phyloP scores from a whole-genome alignment of 2,797 vertebrate species.

The Anomalospiza imberbis region DNA sequence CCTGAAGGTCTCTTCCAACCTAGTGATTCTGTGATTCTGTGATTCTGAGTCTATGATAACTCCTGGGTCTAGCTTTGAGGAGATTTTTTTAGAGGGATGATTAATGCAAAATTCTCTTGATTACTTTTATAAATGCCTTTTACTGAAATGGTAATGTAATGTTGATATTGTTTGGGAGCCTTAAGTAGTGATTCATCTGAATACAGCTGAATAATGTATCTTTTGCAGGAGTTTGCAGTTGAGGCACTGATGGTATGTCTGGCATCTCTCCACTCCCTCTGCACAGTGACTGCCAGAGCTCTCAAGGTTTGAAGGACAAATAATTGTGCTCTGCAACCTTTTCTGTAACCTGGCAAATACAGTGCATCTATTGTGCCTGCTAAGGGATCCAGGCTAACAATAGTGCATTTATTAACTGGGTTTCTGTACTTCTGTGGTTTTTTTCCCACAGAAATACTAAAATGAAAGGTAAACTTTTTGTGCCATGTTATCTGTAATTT shows the following conservation, averaged over 20 bases:
- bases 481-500: background rate
- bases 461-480: background rate
- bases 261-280: constrained; percentile 17
- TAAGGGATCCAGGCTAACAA: background rate
- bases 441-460: background rate
- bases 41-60: background rate
- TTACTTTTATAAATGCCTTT: background rate
- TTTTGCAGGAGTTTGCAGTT: constrained; percentile 1
- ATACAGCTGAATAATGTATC: background rate
- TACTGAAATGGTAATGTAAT: background rate
- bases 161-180: background rate
- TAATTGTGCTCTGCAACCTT: background rate
- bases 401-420: background rate
- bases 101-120: background rate
- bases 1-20: background rate
- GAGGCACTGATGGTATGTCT: constrained; percentile 15
- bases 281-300: background rate
- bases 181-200: background rate
- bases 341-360: constrained; percentile 1
- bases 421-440: background rate
- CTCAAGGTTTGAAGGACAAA: constrained; percentile 14
- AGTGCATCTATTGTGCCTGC: constrained; percentile 10
- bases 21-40: background rate
- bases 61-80: background rate
- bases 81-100: background rate